Evolutionary conservation across 2,888 invertebrate genomes (phyloP), one percentile per base, ranked within the genome.

Genomic region (Chironomus riparius): DNA sequence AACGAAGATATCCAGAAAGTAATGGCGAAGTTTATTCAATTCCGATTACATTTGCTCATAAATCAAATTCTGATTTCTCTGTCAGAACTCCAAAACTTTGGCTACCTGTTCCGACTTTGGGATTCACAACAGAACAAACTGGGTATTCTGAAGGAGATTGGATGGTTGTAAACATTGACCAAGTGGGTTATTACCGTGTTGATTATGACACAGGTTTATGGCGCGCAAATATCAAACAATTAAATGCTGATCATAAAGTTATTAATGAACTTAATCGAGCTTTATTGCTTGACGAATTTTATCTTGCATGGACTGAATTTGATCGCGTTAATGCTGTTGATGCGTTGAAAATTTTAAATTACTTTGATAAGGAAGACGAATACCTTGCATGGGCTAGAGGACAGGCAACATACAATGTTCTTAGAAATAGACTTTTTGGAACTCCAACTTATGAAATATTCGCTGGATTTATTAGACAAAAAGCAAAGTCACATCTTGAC

Each of bases 161-260:
- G 70, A 70, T 70, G 12, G 10, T 70, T 18, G 12, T 70, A 10
- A 70, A 70, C 18, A 47, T 70, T 21, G 18, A 21, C 7, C 47
- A 47, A 15, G 21, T 21, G 3, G 70, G 70, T 3, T 70, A 70
- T 70, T 70, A 70, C 21, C 38, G 47, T 10, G 47, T 70, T 38
- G 47, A 38, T 47, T 70, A 70, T 15, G 70, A 70, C 5, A 78
- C 79, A 0, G 80, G 81, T 0, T 89, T 90, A 80, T 91, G 90
- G 91, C 80, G 82, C 0, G 83, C 86, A 0, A 81, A 91, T 2
- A 83, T 84, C 0, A 78, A 79, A 0, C 86, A 85, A 5, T 80
- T 91, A 68, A 80, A 80, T 10, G 79, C 77, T 0, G 82, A 86
- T 1, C 84, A 85, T 69, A 47, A 70, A 1, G 80, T 79, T 0